phyloP scores from a whole-genome alignment of 2,888 invertebrate species.

The Leptopilina drosophilae region DNA sequence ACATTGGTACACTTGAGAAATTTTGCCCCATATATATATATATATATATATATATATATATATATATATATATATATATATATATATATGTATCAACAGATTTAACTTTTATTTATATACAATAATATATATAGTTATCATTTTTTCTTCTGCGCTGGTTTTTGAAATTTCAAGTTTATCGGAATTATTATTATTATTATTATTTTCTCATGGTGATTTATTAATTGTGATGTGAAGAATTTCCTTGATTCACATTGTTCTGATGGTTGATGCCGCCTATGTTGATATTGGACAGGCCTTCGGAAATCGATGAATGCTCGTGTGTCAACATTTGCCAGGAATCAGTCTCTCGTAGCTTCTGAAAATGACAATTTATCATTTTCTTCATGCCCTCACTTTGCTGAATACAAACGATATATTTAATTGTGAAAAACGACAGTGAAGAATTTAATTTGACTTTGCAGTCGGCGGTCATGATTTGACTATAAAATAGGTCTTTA shows the following conservation, averaged over 20 bases:
- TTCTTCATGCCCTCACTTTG: conserved; percentile 1
- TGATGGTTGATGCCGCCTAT: conserved; percentile 45
- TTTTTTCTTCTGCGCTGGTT: neutral
- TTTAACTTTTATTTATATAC: no score
- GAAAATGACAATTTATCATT: conserved; percentile 36
- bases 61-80: neutral
- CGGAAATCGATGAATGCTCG: conserved; percentile 53
- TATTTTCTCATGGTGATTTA: neutral
- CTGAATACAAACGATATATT: conserved; percentile 8
- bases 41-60: neutral
- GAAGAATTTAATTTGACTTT: conserved; percentile 21
- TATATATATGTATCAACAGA: neutral
- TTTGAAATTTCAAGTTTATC: neutral
- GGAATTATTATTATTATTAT: neutral
- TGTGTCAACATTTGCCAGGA: conserved; percentile 54
- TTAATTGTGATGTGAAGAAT: conserved; percentile 15
- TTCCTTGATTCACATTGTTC: conserved; percentile 49
- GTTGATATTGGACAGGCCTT: conserved; percentile 49
- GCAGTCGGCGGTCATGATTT: neutral
- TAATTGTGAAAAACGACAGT: neutral
- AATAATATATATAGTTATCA: neutral
- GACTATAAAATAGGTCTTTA: neutral
- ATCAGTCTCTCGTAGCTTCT: conserved; percentile 32
- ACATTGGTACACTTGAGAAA: no score
- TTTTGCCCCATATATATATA: no score